These are phyloP conservation scores for Gavialis gangeticus DNA, from an alignment of 2,113 vertebrate species.

Conservation along the genomic window DNA sequence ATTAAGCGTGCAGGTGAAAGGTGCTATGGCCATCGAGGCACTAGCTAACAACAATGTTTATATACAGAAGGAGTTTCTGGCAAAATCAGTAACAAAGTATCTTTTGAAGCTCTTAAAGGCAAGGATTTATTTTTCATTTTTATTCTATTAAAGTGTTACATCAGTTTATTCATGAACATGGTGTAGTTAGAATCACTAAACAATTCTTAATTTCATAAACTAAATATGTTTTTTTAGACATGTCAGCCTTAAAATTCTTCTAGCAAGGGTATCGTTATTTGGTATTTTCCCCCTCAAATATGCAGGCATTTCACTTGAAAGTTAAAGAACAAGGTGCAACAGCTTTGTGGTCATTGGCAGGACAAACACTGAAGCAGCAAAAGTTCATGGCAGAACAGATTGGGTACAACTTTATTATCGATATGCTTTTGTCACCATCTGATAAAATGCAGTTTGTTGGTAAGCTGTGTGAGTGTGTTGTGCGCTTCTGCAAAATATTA, in stretches of 20 bases:
- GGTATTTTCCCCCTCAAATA: not conserved
- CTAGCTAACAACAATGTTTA: conserved; percentile 74
- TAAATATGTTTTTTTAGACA: not conserved
- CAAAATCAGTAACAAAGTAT: conserved; percentile 67
- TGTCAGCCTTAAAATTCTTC: not conserved
- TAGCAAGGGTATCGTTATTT: not conserved
- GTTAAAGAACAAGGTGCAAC: conserved; percentile 81
- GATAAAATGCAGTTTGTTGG: conserved; percentile 86
- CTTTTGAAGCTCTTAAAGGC: conserved; percentile 84
- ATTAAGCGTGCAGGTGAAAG: conserved; percentile 77
- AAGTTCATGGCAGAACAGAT: conserved; percentile 82
- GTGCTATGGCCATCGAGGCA: conserved; percentile 79
- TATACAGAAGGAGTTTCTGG: conserved; percentile 79
- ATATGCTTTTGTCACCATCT: conserved; percentile 83
- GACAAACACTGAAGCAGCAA: conserved; percentile 81
- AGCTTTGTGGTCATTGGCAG: conserved; percentile 83
- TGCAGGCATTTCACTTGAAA: conserved; percentile 81
- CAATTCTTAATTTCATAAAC: not conserved
- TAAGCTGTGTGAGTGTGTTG: conserved; percentile 41
- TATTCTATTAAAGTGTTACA: not conserved
- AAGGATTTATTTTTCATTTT: conserved; percentile 2
- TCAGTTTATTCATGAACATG: not conserved
- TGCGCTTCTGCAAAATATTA: not conserved
- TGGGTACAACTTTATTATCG: conserved; percentile 82
- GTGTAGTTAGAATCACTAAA: not conserved